Conservation (phyloP, 2,888 invertebrate genomes). For the Stictocephala bisonia region DNA sequence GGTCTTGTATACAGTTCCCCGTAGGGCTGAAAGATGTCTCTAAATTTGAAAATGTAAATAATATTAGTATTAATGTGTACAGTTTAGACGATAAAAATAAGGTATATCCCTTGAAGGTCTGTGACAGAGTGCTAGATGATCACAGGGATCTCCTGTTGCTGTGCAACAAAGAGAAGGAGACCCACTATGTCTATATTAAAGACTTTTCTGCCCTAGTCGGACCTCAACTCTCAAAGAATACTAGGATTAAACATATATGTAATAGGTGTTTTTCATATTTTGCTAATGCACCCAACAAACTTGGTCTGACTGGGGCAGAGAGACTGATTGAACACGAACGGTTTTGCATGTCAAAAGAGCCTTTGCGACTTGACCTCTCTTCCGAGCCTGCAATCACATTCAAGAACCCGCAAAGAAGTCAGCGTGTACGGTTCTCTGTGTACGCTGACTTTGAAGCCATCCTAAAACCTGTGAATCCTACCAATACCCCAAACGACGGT, state of each 20-base stretch:
- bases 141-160: background rate
- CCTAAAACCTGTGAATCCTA: too few species aligned
- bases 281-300: too few species aligned
- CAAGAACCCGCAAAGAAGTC: too few species aligned
- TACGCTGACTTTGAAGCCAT: too few species aligned
- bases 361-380: too few species aligned
- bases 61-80: background rate
- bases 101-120: background rate
- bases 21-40: conserved; percentile 11
- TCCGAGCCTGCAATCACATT: too few species aligned
- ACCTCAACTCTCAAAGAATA: background rate
- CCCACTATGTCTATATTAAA: background rate
- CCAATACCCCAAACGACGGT: too few species aligned
- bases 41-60: background rate
- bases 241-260: background rate
- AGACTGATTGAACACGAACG: too few species aligned
- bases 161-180: background rate
- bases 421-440: too few species aligned
- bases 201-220: background rate
- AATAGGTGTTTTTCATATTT: conserved; percentile 35
- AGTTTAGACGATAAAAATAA: background rate
- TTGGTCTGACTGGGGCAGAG: too few species aligned
- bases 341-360: too few species aligned
- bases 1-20: conserved; percentile 3
- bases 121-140: background rate